phyloP scores from a whole-genome alignment of 2,888 invertebrate genomes.

The Uropetala carovei region DNA sequence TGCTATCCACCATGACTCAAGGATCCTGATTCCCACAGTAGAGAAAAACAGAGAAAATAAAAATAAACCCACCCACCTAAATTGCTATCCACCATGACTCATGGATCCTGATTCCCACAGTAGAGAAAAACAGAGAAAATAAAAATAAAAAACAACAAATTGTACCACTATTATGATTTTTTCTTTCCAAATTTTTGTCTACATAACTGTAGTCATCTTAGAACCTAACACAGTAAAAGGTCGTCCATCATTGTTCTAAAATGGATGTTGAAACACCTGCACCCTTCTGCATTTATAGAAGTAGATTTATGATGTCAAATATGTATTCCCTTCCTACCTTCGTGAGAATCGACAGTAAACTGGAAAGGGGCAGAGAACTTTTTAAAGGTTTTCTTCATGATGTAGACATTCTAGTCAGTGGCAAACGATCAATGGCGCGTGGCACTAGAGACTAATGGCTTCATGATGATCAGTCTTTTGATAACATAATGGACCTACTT shows the following conservation, averaged over 20 bases:
- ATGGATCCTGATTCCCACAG: no score
- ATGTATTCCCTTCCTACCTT: constrained; percentile 26
- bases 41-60: no score
- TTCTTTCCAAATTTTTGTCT: no score
- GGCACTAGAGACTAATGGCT: not conserved
- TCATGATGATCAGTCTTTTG: not conserved
- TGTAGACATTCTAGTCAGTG: not conserved
- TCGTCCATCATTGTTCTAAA: constrained; percentile 2
- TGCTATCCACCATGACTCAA: no score
- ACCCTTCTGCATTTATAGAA: not conserved
- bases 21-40: no score
- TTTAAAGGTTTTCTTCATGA: constrained; percentile 21
- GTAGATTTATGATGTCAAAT: not conserved
- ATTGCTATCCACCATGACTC: no score
- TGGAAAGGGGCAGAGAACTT: constrained; percentile 14
- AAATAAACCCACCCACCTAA: no score
- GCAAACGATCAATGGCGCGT: not conserved
- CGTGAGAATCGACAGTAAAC: not conserved
- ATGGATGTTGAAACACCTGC: not conserved
- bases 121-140: no score
- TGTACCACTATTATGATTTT: no score
- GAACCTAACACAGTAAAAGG: not conserved
- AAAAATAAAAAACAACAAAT: no score
- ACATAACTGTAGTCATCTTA: no score
- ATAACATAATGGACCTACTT: not conserved